Conservation (phyloP, 2,113 vertebrate species). For the Pseudolaguvia tuberculata region DNA sequence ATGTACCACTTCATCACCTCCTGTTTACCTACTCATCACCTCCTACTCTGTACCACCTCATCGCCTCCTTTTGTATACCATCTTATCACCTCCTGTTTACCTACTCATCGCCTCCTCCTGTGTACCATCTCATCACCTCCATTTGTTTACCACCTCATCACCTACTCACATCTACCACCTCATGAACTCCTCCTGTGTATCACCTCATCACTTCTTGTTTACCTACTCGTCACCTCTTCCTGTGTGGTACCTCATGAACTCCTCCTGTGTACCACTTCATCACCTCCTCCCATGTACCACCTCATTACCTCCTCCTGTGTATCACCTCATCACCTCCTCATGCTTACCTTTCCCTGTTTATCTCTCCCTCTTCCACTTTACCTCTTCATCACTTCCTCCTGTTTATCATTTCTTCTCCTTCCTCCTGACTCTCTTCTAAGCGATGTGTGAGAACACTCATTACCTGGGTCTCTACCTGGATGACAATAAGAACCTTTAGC, state of each 20-base stretch:
- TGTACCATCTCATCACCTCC: background rate
- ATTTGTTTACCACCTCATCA: too few species aligned
- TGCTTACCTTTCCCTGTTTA: background rate
- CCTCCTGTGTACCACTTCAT: background rate
- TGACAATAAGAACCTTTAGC: background rate
- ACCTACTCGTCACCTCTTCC: too few species aligned
- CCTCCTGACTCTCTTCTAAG: background rate
- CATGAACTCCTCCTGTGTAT: too few species aligned
- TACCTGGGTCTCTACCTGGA: background rate
- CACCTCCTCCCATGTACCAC: background rate
- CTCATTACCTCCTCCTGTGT: too few species aligned
- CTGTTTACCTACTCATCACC: too few species aligned
- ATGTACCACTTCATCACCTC: background rate
- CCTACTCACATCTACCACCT: too few species aligned
- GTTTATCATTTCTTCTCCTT: background rate
- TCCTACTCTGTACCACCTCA: too few species aligned
- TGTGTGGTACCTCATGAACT: background rate
- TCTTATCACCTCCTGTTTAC: background rate
- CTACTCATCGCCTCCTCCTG: background rate
- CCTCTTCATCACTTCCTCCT: background rate
- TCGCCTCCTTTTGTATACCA: background rate
- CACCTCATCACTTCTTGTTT: too few species aligned
- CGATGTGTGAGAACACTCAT: background rate
- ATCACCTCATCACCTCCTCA: background rate
- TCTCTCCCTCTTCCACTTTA: too few species aligned